phyloP scores from a whole-genome alignment of 2,888 invertebrate genomes.

The Microctonus hyperodae region DNA sequence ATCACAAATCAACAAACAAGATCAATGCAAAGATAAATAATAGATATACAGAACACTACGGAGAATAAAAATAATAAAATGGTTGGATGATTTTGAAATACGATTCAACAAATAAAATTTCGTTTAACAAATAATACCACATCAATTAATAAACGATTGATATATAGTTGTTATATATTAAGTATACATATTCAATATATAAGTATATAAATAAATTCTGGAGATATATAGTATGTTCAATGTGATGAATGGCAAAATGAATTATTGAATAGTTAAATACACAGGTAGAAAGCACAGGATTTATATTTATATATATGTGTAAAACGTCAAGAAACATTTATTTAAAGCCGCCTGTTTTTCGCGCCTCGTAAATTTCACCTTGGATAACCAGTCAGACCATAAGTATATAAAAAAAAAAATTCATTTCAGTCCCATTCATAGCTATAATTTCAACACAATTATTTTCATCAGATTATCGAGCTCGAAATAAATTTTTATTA shows the following conservation, averaged over 20 bases:
- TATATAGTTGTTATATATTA: slow-evolving; percentile 18
- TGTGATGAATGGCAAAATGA: slow-evolving; percentile 59
- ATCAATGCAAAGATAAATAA: slow-evolving; percentile 26
- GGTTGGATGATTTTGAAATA: background rate
- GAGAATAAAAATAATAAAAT: slow-evolving; percentile 40
- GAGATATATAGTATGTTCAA: background rate
- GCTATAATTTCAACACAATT: background rate
- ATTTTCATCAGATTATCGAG: background rate
- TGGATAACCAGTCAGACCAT: background rate
- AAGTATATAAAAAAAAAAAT: background rate
- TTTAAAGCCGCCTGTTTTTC: slow-evolving; percentile 25
- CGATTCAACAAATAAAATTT: background rate
- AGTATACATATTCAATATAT: background rate
- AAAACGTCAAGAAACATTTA: slow-evolving; percentile 1
- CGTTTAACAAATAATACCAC: background rate
- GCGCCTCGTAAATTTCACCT: slow-evolving; percentile 21
- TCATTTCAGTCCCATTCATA: background rate
- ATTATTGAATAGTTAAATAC: slow-evolving; percentile 60
- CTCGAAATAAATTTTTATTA: too few relatives aligned
- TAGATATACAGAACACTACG: slow-evolving; percentile 10
- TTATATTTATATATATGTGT: background rate
- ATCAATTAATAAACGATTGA: background rate
- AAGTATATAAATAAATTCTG: too few relatives aligned
- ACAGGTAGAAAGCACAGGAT: slow-evolving; percentile 43
- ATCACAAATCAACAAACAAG: background rate